Conservation (phyloP, 2,113 vertebrate species). For the Cavia aperea region DNA sequence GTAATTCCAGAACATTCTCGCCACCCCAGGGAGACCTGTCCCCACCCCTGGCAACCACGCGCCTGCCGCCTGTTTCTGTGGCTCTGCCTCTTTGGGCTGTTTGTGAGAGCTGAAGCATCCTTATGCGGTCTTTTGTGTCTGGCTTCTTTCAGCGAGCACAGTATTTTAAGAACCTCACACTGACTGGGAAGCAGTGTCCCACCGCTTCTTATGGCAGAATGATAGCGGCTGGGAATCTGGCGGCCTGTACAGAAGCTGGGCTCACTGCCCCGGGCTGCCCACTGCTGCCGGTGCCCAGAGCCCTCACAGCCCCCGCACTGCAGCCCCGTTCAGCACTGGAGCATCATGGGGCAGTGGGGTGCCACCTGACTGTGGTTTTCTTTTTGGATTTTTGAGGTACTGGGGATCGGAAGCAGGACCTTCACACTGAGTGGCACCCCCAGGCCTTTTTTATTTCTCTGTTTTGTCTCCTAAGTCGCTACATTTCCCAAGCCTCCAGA, state of each 20-base stretch:
- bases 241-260: background rate
- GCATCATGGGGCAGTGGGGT: background rate
- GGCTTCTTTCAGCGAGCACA: background rate
- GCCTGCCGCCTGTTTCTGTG: background rate
- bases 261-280: too few relatives aligned
- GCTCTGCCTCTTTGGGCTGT: background rate
- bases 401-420: background rate
- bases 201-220: background rate
- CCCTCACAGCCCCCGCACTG: background rate
- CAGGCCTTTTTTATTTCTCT: background rate
- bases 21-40: background rate
- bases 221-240: too few relatives aligned
- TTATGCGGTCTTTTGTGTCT: background rate
- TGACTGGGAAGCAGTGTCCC: background rate
- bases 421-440: background rate
- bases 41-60: background rate
- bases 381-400: background rate
- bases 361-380: background rate
- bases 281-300: fast-evolving
- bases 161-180: background rate
- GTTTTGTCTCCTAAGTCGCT: background rate
- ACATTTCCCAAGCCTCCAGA: background rate
- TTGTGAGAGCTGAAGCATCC: background rate
- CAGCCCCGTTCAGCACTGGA: background rate
- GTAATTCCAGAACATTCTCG: background rate